These are phyloP conservation scores for Zaprionus capensis DNA, from an alignment of 1,140 invertebrate genomes.

Conservation along the genomic window DNA sequence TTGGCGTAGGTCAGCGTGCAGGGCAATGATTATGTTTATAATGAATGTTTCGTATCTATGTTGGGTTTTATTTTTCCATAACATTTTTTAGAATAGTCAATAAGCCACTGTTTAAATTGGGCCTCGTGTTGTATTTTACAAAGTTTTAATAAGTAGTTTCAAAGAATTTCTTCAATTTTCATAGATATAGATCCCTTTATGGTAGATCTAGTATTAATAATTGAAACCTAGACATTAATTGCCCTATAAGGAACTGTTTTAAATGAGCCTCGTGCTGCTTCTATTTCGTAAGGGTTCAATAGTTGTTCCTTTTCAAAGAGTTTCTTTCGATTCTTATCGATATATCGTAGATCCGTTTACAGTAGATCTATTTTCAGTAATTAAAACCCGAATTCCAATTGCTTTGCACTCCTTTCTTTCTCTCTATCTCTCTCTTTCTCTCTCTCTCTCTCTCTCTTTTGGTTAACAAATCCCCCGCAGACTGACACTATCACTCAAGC, in stretches of 20 bases:
- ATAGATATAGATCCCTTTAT: background rate
- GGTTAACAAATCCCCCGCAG: background rate
- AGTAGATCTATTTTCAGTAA: too few species aligned
- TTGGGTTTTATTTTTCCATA: background rate
- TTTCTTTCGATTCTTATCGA: background rate
- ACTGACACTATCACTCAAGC: background rate
- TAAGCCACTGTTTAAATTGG: background rate
- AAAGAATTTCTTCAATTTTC: background rate
- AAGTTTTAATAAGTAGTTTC: too few species aligned
- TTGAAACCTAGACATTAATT: background rate
- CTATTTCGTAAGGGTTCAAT: background rate
- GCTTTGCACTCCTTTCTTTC: background rate
- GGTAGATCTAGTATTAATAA: too few species aligned
- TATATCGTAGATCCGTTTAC: background rate
- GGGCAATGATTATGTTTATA: background rate
- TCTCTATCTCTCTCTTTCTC: background rate
- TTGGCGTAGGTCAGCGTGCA: background rate
- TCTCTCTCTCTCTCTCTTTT: background rate
- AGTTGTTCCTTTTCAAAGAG: too few species aligned
- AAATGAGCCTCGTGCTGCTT: background rate
- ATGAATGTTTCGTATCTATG: background rate
- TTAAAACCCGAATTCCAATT: background rate
- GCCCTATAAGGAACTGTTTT: background rate
- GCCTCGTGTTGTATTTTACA: background rate
- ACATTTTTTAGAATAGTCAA: background rate